A percentile compares a stretch with the other conserved stretches of the same genome.
These are phyloP conservation scores for Phoenicopterus ruber DNA, from an alignment of 2,113 vertebrate species.

Conservation along the genomic window DNA sequence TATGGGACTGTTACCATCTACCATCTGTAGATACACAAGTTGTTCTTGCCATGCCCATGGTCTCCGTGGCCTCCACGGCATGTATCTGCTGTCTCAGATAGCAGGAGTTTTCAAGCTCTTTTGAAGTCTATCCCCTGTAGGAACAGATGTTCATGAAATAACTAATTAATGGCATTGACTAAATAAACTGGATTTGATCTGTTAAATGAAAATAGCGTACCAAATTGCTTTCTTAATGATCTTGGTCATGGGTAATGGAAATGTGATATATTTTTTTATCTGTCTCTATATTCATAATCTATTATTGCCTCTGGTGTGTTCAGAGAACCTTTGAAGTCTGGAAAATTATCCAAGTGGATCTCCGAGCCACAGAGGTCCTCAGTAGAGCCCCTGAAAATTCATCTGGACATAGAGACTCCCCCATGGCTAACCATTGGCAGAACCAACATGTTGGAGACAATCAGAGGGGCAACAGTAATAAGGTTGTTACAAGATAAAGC, in stretches of 20 bases:
- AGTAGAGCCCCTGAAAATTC: neutral
- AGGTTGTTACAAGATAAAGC: neutral
- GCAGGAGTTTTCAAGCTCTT: neutral
- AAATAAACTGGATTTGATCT: slow-evolving; percentile 28
- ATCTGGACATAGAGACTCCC: neutral
- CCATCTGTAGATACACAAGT: neutral
- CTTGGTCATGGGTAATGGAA: neutral
- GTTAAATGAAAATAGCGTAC: slow-evolving; percentile 13
- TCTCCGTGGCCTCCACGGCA: neutral
- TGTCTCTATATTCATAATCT: neutral
- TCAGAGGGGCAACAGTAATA: neutral
- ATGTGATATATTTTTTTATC: neutral
- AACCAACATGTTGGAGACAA: neutral
- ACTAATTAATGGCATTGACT: neutral
- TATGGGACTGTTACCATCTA: too few relatives aligned
- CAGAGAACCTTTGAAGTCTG: neutral
- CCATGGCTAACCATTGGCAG: neutral
- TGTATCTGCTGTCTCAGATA: neutral
- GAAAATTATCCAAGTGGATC: neutral
- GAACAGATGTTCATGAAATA: neutral
- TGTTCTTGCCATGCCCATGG: fast-evolving
- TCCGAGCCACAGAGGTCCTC: neutral
- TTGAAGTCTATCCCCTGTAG: neutral
- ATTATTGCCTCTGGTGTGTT: neutral
- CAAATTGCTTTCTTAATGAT: slow-evolving; percentile 16